A percentile compares a stretch with the other conserved stretches of the same genome.
These are phyloP conservation scores for Psylliodes chrysocephalus DNA, from an alignment of 2,888 invertebrate genomes.

Conservation along the genomic window DNA sequence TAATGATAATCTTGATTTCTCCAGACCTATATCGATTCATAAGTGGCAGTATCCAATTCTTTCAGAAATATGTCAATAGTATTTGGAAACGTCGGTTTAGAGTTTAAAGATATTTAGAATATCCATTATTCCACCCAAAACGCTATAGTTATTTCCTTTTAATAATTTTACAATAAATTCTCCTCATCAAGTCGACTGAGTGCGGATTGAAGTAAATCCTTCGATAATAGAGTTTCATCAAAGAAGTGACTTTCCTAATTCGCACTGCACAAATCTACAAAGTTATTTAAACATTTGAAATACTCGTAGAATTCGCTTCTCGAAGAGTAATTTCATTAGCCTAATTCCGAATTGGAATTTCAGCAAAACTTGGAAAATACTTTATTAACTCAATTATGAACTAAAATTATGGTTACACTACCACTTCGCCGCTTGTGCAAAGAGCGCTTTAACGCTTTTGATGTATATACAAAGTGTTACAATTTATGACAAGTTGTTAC, in stretches of 20 bases:
- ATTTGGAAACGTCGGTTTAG: too few relatives aligned
- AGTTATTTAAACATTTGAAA: constrained; percentile 37
- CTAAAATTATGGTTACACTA: constrained; percentile 25
- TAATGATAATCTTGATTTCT: too few relatives aligned
- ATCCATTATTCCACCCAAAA: neutral
- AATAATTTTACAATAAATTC: neutral
- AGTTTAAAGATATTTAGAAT: too few relatives aligned
- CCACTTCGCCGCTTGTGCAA: constrained; percentile 10
- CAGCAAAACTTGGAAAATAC: constrained; percentile 32
- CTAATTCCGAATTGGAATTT: constrained; percentile 32
- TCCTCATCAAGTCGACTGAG: neutral
- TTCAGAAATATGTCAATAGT: too few relatives aligned
- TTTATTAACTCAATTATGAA: constrained; percentile 35
- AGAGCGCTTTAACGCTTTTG: constrained; percentile 19
- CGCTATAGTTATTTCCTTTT: neutral
- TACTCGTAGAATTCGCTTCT: constrained; percentile 27
- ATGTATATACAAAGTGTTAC: constrained; percentile 22
- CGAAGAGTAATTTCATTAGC: constrained; percentile 31
- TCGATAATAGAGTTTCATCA: constrained; percentile 20
- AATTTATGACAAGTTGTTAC: constrained; percentile 4
- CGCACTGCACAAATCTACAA: constrained; percentile 30
- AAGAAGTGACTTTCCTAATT: constrained; percentile 24
- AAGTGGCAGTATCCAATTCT: too few relatives aligned
- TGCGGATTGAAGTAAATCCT: constrained; percentile 12
- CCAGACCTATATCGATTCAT: too few relatives aligned